These are phyloP conservation scores for Crax fasciolata DNA, from an alignment of 2,797 vertebrate genomes.

Conservation along the genomic window DNA sequence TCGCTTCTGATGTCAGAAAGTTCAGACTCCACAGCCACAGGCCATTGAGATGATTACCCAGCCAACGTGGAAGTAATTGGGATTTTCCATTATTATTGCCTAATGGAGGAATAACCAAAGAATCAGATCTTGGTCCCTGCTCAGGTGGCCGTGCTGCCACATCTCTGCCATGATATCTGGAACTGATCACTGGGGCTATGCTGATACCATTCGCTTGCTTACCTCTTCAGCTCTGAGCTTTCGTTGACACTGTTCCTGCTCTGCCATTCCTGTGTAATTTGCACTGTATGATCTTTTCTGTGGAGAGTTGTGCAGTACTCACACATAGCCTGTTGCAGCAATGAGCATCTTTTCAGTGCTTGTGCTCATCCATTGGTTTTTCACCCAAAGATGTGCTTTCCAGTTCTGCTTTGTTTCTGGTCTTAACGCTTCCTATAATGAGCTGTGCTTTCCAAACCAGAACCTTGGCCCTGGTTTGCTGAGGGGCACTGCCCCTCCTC, in stretches of 20 bases:
- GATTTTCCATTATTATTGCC: not conserved
- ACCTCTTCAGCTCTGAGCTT: not conserved
- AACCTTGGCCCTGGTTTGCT: not conserved
- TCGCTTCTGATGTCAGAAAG: not conserved
- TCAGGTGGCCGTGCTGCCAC: accelerated
- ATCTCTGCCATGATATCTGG: not conserved
- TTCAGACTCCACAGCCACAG: not conserved
- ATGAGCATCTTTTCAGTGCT: not conserved
- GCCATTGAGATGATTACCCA: not conserved
- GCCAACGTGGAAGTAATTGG: not conserved
- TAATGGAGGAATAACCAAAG: not conserved
- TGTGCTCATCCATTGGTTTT: not conserved
- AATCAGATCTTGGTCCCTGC: accelerated
- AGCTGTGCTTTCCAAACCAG: not conserved
- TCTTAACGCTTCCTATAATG: not conserved
- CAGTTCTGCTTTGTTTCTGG: not conserved
- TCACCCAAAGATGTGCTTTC: not conserved
- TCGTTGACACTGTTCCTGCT: not conserved
- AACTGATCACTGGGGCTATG: not conserved
- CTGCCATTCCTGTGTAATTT: not conserved
- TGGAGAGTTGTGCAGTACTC: not conserved
- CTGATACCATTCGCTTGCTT: not conserved
- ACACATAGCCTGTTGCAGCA: not conserved
- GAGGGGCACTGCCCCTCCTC: not conserved
- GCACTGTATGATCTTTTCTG: accelerated